These are phyloP conservation scores for Meandrina meandrites DNA, from an alignment of 92 coral and sea anemone species.

Conservation along the genomic window DNA sequence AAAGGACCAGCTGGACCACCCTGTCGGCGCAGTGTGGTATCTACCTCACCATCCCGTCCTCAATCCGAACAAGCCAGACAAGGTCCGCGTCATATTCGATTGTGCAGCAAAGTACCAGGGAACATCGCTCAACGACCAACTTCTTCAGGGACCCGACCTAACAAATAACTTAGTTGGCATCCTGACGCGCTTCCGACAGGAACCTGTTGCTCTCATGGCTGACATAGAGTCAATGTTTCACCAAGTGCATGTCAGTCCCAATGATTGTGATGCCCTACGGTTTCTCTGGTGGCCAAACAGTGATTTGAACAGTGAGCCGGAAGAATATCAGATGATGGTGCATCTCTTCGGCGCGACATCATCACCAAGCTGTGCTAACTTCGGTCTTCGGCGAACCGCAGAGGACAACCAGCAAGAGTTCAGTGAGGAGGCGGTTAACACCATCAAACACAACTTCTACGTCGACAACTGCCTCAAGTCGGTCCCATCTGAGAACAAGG, in stretches of 20 bases:
- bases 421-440: not conserved
- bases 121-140: conserved; percentile 45
- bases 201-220: conserved; percentile 39
- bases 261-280: conserved; percentile 44
- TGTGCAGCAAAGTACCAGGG: conserved; percentile 53
- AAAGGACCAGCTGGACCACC: not conserved
- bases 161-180: conserved; percentile 54
- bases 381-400: not conserved
- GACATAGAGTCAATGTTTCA: conserved; percentile 56
- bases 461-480: conserved; percentile 59
- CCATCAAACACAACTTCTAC: conserved; percentile 46
- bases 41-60: not conserved
- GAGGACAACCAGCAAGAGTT: conserved; percentile 46
- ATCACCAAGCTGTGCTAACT: conserved; percentile 36
- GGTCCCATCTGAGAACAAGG: conserved; percentile 15
- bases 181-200: conserved; percentile 47
- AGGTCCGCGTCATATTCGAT: conserved; percentile 53
- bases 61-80: conserved; percentile 27
- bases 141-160: conserved; percentile 57
- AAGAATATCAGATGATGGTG: conserved; percentile 59
- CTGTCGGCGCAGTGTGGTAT: conserved; percentile 6
- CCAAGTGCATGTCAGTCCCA: conserved; percentile 37
- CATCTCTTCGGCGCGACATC: conserved; percentile 61
- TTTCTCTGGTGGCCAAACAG: conserved; percentile 57
- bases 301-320: conserved; percentile 26